Conservation (phyloP, 2,888 invertebrate species). For the Campoletis raptor region DNA sequence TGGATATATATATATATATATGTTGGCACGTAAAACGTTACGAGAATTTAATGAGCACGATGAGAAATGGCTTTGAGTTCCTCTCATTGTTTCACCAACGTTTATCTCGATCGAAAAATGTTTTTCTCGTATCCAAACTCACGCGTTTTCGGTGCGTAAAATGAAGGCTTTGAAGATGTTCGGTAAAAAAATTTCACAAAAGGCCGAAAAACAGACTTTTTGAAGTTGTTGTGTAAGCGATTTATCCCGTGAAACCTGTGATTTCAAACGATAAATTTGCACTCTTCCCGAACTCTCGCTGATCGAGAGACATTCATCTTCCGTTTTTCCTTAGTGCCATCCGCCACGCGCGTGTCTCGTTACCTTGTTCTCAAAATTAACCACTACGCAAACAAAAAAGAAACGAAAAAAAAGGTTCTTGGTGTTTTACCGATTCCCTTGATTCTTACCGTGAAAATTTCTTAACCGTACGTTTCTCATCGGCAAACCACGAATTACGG, state of each 20-base stretch:
- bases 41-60: conserved; percentile 58
- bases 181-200: background rate
- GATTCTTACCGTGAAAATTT: conserved; percentile 77
- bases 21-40: conserved; percentile 38
- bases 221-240: conserved; percentile 55
- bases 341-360: conserved; percentile 57
- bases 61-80: conserved; percentile 57
- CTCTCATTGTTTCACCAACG: conserved; percentile 59
- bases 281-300: conserved; percentile 66
- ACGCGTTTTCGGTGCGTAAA: conserved; percentile 40
- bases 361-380: conserved; percentile 60
- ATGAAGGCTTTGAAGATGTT: conserved; percentile 23
- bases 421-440: conserved; percentile 77
- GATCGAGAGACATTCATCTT: conserved; percentile 9
- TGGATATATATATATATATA: conserved; percentile 16
- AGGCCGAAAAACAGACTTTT: conserved; percentile 16
- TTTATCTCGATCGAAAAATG: conserved; percentile 22
- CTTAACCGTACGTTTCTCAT: conserved; percentile 59
- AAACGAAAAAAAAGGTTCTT: conserved; percentile 13
- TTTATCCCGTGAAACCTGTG: conserved; percentile 76
- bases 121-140: conserved; percentile 27
- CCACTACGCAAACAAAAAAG: background rate
- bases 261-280: conserved; percentile 80
- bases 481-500: conserved; percentile 33
- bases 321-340: background rate